Base-by-base conservation (phyloP, 2,888 invertebrate species). In the Ditula angustiorana region DNA sequence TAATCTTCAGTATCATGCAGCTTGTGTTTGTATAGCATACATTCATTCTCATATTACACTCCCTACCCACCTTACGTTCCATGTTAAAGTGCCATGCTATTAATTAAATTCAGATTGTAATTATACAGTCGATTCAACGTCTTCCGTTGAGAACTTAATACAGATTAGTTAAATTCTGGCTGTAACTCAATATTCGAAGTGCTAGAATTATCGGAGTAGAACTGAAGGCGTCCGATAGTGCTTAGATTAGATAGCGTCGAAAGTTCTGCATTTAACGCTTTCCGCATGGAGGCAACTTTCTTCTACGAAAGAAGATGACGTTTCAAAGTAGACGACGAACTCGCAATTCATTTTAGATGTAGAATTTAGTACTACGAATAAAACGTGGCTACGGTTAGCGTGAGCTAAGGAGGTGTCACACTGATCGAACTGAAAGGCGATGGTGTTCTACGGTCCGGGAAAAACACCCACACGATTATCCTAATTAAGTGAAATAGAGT, bases 201-300 rank as follows among this genome's bases (percentile, higher is more conserved):
- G 41, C 28, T 26, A 41, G 55, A 41, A 55, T 41, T 28, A 30
- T 5, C n/a, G 2, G 19, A 21, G 26, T 24, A 19, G 4, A 26
- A 56, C 30, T 47, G 13, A 23, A 2, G 33, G 23, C 57, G 30
- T 57, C 30, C 26, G 50, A 50, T 50, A 50, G 50, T 50, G 59
- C 50, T 50, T 41, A 37, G 28, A 60, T 50, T 41, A 37, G 28
- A 60, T 60, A 35, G 49, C 37, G 50, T 10, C 13, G 10, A 26
- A 56, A 28, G 50, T 61, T 47, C 41, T 28, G 41, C 26, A 47
- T 47, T 47, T 21, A 55, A 35, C 47, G 24, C 41, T 60, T 41
- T 19, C 24, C 19, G 55, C 35, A 47, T 5, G 41, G 7, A 5
- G 19, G 19, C 19, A 19, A 41, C 10, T 41, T 10, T 8, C 19